Base-by-base conservation (phyloP, 2,888 invertebrate species). In the Pimpla rufipes region DNA sequence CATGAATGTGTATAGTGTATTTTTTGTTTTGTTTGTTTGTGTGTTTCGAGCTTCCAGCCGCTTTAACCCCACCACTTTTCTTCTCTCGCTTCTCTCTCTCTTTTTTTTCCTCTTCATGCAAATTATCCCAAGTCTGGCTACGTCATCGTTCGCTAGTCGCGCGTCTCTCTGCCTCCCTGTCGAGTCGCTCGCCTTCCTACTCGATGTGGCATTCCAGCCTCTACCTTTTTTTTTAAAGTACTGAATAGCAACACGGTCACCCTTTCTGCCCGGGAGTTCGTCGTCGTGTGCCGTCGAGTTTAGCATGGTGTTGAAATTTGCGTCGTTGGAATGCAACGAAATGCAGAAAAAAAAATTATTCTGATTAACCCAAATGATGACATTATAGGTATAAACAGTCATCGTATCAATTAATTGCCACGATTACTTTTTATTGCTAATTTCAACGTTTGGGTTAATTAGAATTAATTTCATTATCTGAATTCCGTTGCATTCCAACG, bases 151-250 rank as follows among this genome's bases (percentile, higher is more conserved):
- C 35, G 70, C 67, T 45, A 47, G 29, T 45, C 55, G 50, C 42
- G 21, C 40, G 18, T 64, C 62, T 71, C 57, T 66, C 68, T 75
- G 68, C 29, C 42, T 62, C 62, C 23, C 11, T 45, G 45, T 62
- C 29, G 29, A 29, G 5, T 62, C 23, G 59, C 57, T 67, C 77
- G 73, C 66, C 71, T 50, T 66, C 18, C 73, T 21, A 55, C 76
- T 71, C 59, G 50, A 13, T 47, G 37, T 23, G 16, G 37, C 80
- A 73, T 77, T 83, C 80, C 67, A 71, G 18, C 40, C 76, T 71
- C 73, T 81, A 29, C 29, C 2, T 29, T 29, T 29, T 29, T 29
- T 29, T 2, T 29, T 29, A 3, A 29, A n/a, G n/a, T 29, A 29
- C 5, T 29, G 29, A 23, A 23, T 67, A 6, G 23, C 57, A 8